Conservation (phyloP, 1,140 invertebrate species). For the Holcopasites calliopsidis region DNA sequence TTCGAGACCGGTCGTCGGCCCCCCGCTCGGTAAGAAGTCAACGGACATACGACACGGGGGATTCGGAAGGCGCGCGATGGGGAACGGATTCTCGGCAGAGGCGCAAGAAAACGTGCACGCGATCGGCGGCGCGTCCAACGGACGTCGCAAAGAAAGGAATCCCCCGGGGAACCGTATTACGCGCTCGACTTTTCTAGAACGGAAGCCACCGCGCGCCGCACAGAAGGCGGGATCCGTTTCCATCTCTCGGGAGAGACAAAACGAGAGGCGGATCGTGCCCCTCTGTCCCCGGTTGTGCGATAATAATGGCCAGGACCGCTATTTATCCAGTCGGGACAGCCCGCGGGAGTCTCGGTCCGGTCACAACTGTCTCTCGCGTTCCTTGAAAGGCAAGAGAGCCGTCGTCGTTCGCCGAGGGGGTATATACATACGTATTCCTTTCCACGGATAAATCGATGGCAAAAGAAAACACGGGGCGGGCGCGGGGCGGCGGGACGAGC, state of each 20-base stretch:
- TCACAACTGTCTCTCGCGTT: slow-evolving; percentile 48
- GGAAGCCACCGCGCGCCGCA: slow-evolving; percentile 44
- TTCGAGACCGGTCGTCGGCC: neutral
- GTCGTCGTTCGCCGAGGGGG: slow-evolving; percentile 4
- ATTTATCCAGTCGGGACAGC: slow-evolving; percentile 61
- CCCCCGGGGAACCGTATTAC: slow-evolving; percentile 57
- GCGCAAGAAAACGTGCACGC: slow-evolving; percentile 48
- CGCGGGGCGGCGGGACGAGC: neutral
- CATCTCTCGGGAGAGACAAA: slow-evolving; percentile 8
- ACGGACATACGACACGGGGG: too few relatives aligned
- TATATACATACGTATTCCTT: neutral
- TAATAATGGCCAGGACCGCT: slow-evolving; percentile 66
- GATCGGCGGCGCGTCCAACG: slow-evolving; percentile 26
- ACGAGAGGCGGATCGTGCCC: neutral
- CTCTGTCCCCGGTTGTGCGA: slow-evolving; percentile 57
- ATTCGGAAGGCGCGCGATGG: neutral
- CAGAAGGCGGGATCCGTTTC: slow-evolving; percentile 48
- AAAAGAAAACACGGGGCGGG: slow-evolving; percentile 37
- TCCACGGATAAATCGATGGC: slow-evolving; percentile 34
- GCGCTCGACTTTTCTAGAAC: slow-evolving; percentile 52
- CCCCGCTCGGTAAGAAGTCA: too few relatives aligned
- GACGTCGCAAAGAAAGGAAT: slow-evolving; percentile 54
- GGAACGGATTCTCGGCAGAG: slow-evolving; percentile 26
- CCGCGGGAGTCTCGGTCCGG: slow-evolving; percentile 34
- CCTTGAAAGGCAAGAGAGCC: slow-evolving; percentile 54